Evolutionary conservation across 1,140 invertebrate species (phyloP), one percentile per base, ranked within the genome.

Genomic region (Drosophila subobscura): DNA sequence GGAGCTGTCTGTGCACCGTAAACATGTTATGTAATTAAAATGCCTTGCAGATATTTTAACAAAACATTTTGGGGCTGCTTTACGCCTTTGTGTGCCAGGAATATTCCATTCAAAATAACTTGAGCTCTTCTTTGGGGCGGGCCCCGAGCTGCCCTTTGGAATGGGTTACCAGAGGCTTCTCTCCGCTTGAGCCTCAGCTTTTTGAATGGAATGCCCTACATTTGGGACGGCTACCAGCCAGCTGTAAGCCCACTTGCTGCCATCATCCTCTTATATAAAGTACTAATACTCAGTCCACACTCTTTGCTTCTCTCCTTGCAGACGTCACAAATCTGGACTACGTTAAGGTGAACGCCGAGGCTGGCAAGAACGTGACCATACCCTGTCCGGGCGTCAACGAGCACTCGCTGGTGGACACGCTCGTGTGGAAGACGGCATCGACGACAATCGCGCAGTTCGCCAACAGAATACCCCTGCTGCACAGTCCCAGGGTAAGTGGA

Each of bases 311-410:
- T 60, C 42, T 60, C 25, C 37, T 83, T 90, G 52, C 80, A 92
- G 93, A 94, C 89, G 92, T 93, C 60, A 92, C 92, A 77, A 92
- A 93, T 79, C 84, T 94, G 55, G 91, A 93, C 67, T 90, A 94
- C 58, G 92, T 93, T 59, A 93, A 92, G 52, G 91, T 94, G 42
- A 92, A 93, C 64, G 93, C 93, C 16, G 93, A 94, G 73, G 94
- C 94, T n/a, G 94, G 94, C 46, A 93, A 93, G 60, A 95, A 95
- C 89, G 92, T 94, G 56, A 94, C 93, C 42, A 88, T 95, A 71
- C 91, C 93, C 37, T 95, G 94, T 92, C 94, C 95, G 2, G 94
- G 94, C 10, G 94, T 94, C 41, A 94, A 93, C 51, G 93, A 94
- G 83, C 92, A 93, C 68, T 94, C 94, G 7, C 83, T 95, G 76